Conservation (phyloP, 2,888 invertebrate genomes). For the Tetragonula carbonaria region DNA sequence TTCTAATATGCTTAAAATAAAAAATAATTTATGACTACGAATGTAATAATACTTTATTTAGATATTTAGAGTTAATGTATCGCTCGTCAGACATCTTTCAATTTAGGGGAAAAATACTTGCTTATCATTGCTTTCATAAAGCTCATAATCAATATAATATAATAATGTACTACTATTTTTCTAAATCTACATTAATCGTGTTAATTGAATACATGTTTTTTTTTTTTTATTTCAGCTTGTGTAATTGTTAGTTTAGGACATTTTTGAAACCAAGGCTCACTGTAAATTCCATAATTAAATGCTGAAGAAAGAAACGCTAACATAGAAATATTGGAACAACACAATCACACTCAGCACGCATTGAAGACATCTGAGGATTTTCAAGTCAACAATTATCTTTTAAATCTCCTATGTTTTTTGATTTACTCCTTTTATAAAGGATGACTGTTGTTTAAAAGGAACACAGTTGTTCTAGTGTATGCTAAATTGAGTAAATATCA, state of each 20-base stretch:
- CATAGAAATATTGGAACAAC: conserved; percentile 82
- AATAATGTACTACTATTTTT: background rate
- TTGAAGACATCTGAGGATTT: conserved; percentile 95
- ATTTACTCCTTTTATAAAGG: conserved; percentile 80
- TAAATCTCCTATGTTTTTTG: conserved; percentile 78
- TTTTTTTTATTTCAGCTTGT: conserved; percentile 87
- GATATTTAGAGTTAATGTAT: background rate
- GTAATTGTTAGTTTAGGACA: conserved; percentile 86
- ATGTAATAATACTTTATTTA: background rate
- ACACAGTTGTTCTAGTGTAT: conserved; percentile 76
- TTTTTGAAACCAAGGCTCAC: conserved; percentile 84
- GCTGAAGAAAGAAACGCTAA: conserved; percentile 78
- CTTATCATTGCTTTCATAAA: conserved; percentile 6
- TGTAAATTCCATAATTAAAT: conserved; percentile 83
- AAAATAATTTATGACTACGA: background rate
- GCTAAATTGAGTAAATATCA: conserved; percentile 77
- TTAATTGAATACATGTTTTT: conserved; percentile 25
- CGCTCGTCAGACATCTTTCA: background rate
- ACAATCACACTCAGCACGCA: conserved; percentile 93
- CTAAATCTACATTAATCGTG: background rate
- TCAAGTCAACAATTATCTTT: conserved; percentile 85
- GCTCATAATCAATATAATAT: conserved; percentile 49
- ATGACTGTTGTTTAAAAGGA: conserved; percentile 80
- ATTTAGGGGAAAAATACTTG: background rate
- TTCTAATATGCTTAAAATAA: background rate